Evolutionary conservation across 1,140 invertebrate species (phyloP).

Genomic region (Anagrus nilaparvatae): DNA sequence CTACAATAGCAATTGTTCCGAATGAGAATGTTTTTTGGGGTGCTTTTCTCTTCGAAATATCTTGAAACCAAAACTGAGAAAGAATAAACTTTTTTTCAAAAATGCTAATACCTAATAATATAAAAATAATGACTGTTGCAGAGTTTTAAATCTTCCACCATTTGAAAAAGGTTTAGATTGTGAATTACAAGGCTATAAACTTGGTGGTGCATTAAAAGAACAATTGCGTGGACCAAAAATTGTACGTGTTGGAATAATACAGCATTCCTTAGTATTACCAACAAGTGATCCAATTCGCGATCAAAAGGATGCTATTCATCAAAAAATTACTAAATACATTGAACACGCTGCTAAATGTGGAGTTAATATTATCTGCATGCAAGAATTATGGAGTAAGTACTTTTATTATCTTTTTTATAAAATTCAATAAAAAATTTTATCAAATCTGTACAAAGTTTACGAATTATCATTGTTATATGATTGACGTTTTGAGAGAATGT

Average conservation of each 20-base stretch:
- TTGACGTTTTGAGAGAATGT: too few species aligned
- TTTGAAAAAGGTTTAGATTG: constrained; percentile 48
- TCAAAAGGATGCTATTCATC: constrained; percentile 74
- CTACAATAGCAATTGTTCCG: too few species aligned
- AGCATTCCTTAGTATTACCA: constrained; percentile 72
- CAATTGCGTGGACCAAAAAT: constrained; percentile 57
- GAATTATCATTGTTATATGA: too few species aligned
- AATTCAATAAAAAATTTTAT: too few species aligned
- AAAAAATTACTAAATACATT: constrained; percentile 68
- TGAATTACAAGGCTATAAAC: constrained; percentile 67
- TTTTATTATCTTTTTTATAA: too few species aligned
- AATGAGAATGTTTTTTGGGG: too few species aligned
- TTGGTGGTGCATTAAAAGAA: constrained; percentile 53
- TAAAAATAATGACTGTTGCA: constrained; percentile 18
- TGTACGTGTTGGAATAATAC: constrained; percentile 77
- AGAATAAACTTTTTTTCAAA: background rate
- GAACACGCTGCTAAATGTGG: constrained; percentile 59
- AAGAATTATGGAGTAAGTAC: constrained; percentile 92
- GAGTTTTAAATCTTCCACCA: constrained; percentile 41
- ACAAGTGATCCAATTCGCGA: constrained; percentile 63
- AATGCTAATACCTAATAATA: background rate
- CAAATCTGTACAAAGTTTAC: too few species aligned
- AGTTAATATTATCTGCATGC: constrained; percentile 89
- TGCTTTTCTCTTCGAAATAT: too few species aligned
- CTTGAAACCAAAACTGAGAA: too few species aligned